Evolutionary conservation across 2,797 vertebrate genomes (phyloP).

Genomic region (Alauda arvensis): DNA sequence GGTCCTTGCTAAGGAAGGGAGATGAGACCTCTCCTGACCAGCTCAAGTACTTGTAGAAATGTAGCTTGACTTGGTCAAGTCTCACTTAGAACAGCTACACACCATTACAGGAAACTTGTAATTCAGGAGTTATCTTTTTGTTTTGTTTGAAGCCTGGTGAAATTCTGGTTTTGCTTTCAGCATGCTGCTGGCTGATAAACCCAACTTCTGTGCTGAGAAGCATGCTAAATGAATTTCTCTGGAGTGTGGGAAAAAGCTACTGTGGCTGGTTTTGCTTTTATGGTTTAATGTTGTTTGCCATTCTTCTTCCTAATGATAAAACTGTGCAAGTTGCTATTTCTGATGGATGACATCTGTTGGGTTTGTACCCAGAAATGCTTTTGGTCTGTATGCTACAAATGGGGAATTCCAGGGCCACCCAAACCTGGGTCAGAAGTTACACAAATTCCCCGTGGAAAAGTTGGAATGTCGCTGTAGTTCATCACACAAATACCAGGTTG

Average conservation of each 20-base stretch:
- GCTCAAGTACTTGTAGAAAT: neutral
- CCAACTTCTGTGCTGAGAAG: neutral
- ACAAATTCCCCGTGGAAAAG: neutral
- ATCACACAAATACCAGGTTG: neutral
- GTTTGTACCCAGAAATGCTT: neutral
- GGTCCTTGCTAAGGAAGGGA: neutral
- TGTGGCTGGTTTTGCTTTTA: neutral
- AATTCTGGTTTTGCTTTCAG: neutral
- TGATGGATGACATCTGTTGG: neutral
- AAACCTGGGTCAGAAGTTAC: neutral
- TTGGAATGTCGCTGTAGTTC: neutral
- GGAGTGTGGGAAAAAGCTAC: neutral
- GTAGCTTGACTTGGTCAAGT: neutral
- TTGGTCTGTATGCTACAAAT: fast-evolving
- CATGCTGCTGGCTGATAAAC: neutral
- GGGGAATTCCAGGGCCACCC: neutral
- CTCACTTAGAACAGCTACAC: neutral
- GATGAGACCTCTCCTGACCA: neutral
- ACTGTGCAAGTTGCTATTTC: neutral
- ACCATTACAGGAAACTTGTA: neutral
- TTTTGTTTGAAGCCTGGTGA: neutral
- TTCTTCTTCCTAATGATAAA: neutral
- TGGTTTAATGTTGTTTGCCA: neutral
- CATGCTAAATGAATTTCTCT: neutral
- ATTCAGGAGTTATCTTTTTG: neutral